Percentiles rank a stretch among this genome's conserved stretches.
These are phyloP conservation scores for Heliconius congener DNA, from an alignment of 1,140 invertebrate genomes.

Conservation along the genomic window DNA sequence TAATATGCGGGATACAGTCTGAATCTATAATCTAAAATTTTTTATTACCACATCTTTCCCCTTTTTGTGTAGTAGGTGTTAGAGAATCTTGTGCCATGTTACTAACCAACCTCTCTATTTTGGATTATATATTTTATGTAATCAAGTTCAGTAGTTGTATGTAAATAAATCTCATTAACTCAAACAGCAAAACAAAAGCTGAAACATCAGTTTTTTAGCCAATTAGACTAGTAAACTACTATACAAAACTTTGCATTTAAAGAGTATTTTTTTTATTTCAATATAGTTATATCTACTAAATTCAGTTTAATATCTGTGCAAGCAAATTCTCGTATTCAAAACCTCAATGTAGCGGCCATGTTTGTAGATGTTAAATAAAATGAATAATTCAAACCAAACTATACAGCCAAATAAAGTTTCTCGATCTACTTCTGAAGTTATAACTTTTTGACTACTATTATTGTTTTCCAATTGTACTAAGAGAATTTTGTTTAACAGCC, in stretches of 20 bases:
- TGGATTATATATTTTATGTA: too few species aligned
- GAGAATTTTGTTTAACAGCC: neutral
- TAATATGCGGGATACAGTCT: too few species aligned
- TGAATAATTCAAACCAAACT: conserved; percentile 39
- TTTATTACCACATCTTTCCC: too few species aligned
- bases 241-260: neutral
- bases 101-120: too few species aligned
- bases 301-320: conserved; percentile 13
- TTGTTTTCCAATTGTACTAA: conserved; percentile 32
- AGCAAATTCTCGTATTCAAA: conserved; percentile 18
- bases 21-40: too few species aligned
- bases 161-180: too few species aligned
- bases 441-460: conserved; percentile 30
- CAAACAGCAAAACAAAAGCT: too few species aligned
- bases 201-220: neutral
- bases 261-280: too few species aligned
- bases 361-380: conserved; percentile 33
- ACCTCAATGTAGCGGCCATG: conserved; percentile 27
- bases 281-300: neutral
- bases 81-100: too few species aligned
- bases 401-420: conserved; percentile 33
- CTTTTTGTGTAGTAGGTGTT: too few species aligned
- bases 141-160: too few species aligned
- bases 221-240: neutral
- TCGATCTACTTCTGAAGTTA: conserved; percentile 31